Evolutionary conservation across 92 coral and sea anemone species (phyloP).

Genomic region (Actinostola sp.): DNA sequence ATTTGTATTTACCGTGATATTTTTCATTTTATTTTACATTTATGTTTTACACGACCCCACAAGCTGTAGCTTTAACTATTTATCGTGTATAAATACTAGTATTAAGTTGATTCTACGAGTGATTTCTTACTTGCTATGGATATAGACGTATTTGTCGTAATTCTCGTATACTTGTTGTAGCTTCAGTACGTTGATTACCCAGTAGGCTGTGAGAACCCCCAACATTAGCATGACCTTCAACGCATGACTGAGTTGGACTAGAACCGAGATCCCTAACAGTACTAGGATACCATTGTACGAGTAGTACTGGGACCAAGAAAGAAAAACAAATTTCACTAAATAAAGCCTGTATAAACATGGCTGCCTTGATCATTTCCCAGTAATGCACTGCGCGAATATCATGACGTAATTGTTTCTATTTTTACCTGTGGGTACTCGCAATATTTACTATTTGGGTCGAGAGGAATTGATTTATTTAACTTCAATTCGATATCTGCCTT

Average conservation of each 20-base stretch:
- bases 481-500: not conserved
- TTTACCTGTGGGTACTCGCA: conserved; percentile 87
- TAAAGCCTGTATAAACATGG: not conserved
- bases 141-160: conserved; percentile 63
- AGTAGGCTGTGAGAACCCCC: conserved; percentile 63
- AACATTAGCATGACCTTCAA: conserved; percentile 77
- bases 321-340: conserved; percentile 15
- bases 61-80: too few species aligned
- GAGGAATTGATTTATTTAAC: conserved; percentile 36
- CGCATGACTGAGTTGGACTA: conserved; percentile 93
- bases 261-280: conserved; percentile 83
- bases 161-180: conserved; percentile 59
- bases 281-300: conserved; percentile 88
- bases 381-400: too few species aligned
- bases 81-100: too few species aligned
- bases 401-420: too few species aligned
- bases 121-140: conserved; percentile 37
- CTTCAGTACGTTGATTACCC: conserved; percentile 67
- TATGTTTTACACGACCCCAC: too few species aligned
- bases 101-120: too few species aligned
- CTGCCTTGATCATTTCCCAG: not conserved
- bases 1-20: too few species aligned
- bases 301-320: conserved; percentile 72
- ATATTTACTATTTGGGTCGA: conserved; percentile 46
- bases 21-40: too few species aligned